Conservation (phyloP, 2,888 invertebrate species). For the Pogonocherus hispidulus region DNA sequence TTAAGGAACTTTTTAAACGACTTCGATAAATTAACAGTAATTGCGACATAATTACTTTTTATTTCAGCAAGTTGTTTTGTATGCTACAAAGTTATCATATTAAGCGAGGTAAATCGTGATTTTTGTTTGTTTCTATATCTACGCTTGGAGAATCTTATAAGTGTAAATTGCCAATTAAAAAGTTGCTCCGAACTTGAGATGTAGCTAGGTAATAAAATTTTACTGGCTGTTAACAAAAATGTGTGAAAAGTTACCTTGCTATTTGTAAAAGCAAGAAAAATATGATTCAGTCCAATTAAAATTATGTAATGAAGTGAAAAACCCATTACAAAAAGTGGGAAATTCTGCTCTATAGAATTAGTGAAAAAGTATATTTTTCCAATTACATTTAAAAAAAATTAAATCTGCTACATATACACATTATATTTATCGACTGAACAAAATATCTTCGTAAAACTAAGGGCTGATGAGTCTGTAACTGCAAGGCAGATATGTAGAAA, state of each 20-base stretch:
- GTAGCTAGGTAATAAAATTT: slow-evolving; percentile 25
- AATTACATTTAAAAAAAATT: no score
- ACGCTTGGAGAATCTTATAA: slow-evolving; percentile 12
- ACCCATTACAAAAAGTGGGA: no score
- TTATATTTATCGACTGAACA: no score
- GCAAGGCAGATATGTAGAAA: no score
- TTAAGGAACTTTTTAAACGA: neutral
- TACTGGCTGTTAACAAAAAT: slow-evolving; percentile 9
- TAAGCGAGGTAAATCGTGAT: slow-evolving; percentile 21
- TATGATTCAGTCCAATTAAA: slow-evolving; percentile 1
- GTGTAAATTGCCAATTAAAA: slow-evolving; percentile 29
- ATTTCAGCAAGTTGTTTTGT: slow-evolving; percentile 13
- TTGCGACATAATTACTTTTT: slow-evolving; percentile 16
- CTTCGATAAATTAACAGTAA: slow-evolving; percentile 1
- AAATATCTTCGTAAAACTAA: no score
- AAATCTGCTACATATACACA: no score
- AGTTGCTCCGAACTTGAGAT: slow-evolving; percentile 18
- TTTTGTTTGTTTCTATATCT: slow-evolving; percentile 24
- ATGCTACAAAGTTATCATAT: slow-evolving; percentile 16
- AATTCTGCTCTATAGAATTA: no score
- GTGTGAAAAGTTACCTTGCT: neutral
- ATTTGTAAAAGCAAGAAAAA: neutral
- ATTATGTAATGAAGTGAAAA: neutral
- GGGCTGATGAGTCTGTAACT: no score
- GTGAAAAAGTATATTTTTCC: no score